Evolutionary conservation across 2,888 invertebrate genomes (phyloP).

Genomic region (Conistra vaccinii): DNA sequence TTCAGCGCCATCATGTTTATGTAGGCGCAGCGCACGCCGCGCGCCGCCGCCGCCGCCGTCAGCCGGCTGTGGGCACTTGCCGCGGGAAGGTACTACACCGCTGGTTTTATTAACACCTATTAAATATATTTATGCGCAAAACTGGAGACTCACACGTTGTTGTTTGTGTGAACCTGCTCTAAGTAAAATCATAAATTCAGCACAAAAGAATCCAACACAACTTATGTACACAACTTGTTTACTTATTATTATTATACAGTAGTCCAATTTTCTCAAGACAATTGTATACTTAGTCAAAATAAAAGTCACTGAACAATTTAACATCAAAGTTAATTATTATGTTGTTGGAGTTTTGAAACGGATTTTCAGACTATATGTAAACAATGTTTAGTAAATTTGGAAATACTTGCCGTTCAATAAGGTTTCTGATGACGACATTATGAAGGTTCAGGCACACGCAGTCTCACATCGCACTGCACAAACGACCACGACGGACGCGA

Average conservation of each 20-base stretch:
- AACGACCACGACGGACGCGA: background rate
- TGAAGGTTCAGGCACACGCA: background rate
- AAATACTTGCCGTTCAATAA: constrained; percentile 1
- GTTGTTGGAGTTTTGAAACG: constrained; percentile 12
- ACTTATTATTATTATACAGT: constrained; percentile 14
- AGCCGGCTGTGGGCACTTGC: background rate
- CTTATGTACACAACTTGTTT: constrained; percentile 13
- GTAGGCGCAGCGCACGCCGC: constrained; percentile 10
- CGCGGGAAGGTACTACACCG: background rate
- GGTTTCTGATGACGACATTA: background rate
- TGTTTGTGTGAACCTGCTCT: background rate
- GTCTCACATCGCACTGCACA: background rate
- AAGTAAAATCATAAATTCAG: background rate
- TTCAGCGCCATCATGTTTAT: constrained; percentile 26
- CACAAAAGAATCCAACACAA: background rate
- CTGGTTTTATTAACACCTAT: constrained; percentile 17
- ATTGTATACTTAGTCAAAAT: constrained; percentile 31
- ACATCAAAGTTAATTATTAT: constrained; percentile 30
- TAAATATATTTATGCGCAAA: constrained; percentile 24
- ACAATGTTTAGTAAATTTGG: constrained; percentile 10
- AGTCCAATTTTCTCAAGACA: constrained; percentile 15
- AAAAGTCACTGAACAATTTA: constrained; percentile 31
- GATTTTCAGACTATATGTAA: constrained; percentile 7
- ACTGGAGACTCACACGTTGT: background rate
- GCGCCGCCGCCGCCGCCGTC: constrained; percentile 10